phyloP scores from a whole-genome alignment of 1,140 invertebrate genomes.

The Andrena cerasifolii region DNA sequence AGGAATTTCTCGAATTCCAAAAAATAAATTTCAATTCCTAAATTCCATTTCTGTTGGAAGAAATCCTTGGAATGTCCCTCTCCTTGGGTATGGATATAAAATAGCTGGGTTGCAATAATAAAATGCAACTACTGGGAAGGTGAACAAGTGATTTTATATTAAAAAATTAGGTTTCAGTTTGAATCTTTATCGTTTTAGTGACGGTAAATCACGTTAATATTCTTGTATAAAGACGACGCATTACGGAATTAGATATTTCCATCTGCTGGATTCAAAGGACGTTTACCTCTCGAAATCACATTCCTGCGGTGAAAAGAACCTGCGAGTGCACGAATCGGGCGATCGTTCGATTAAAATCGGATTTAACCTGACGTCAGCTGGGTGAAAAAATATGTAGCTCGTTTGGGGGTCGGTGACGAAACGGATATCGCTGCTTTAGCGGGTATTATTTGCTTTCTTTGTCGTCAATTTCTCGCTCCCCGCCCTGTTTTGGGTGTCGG shows the following conservation, averaged over 20 bases:
- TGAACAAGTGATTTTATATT: no score
- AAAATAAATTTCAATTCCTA: no score
- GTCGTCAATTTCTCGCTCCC: slow-evolving; percentile 79
- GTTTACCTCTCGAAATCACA: background rate
- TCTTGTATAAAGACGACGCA: background rate
- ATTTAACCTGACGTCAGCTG: slow-evolving; percentile 62
- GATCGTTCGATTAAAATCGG: slow-evolving; percentile 71
- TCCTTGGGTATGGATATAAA: no score
- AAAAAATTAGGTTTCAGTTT: no score
- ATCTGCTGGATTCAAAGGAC: background rate
- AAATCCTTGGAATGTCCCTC: no score
- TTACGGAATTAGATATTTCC: background rate
- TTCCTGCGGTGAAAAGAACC: slow-evolving; percentile 13
- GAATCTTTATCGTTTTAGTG: no score
- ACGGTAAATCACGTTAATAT: no score
- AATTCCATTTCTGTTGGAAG: no score
- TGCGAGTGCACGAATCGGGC: background rate
- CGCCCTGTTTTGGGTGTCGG: slow-evolving; percentile 81
- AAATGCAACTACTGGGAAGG: no score
- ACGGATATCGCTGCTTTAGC: slow-evolving; percentile 78
- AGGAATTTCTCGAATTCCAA: no score
- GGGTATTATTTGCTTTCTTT: slow-evolving; percentile 78
- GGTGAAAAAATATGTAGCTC: slow-evolving; percentile 39
- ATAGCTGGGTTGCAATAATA: no score
- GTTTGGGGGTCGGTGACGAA: slow-evolving; percentile 70